Evolutionary conservation across 2,888 invertebrate genomes (phyloP).

Genomic region (Meta bourneti): DNA sequence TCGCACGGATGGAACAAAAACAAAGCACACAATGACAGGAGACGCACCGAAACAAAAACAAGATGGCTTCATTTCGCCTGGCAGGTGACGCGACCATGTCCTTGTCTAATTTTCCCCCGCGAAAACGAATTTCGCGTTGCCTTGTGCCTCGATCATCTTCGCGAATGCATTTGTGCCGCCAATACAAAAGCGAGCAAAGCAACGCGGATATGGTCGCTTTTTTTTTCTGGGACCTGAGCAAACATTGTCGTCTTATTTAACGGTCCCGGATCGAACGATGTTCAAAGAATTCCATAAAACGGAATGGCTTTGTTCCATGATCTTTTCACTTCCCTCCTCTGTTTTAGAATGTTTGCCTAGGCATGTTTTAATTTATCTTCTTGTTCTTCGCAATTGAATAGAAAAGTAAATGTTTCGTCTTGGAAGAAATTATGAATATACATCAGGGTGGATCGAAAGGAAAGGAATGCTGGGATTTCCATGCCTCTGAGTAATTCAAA

Average conservation of each 20-base stretch:
- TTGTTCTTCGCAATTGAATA: background rate
- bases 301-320: no score
- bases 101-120: slow-evolving; percentile 1
- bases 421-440: background rate
- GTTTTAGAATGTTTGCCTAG: background rate
- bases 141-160: slow-evolving; percentile 5
- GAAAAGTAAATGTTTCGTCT: background rate
- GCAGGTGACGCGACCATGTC: background rate
- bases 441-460: background rate
- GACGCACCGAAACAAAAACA: background rate
- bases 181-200: slow-evolving; percentile 31
- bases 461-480: background rate
- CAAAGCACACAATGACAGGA: background rate
- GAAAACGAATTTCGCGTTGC: background rate
- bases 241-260: slow-evolving; percentile 31
- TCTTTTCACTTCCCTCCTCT: background rate
- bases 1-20: background rate
- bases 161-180: slow-evolving; percentile 21
- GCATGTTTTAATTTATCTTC: slow-evolving; percentile 22
- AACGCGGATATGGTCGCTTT: slow-evolving; percentile 19
- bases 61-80: background rate
- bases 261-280: background rate
- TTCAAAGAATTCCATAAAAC: background rate
- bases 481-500: background rate
- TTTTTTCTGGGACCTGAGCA: slow-evolving; percentile 19